Conservation (phyloP, 1,140 invertebrate genomes). For the Proctacanthus coquilletti region DNA sequence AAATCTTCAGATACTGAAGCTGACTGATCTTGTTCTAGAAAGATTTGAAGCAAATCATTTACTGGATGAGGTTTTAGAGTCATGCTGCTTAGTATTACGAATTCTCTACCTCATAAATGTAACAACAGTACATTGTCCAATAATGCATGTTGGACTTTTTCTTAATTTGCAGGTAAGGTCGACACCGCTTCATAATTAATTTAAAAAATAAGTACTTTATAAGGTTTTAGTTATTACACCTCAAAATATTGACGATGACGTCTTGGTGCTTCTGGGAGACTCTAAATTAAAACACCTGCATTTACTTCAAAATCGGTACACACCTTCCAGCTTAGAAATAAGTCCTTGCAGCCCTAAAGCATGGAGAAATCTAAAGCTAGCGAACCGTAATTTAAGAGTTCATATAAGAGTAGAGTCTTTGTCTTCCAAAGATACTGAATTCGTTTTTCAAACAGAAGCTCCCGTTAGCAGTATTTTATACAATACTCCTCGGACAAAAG, state of each 20-base stretch:
- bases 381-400: conserved; percentile 38
- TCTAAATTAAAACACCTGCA: conserved; percentile 53
- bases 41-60: conserved; percentile 48
- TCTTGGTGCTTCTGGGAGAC: conserved; percentile 50
- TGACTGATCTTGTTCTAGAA: conserved; percentile 65
- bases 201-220: conserved; percentile 13
- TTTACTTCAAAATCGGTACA: conserved; percentile 63
- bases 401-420: conserved; percentile 41
- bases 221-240: conserved; percentile 60
- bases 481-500: conserved; percentile 44
- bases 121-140: conserved; percentile 53
- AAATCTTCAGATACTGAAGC: conserved; percentile 45
- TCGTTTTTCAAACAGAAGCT: conserved; percentile 39
- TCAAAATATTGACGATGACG: conserved; percentile 65
- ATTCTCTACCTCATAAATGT: conserved; percentile 58
- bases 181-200: neutral
- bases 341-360: conserved; percentile 29
- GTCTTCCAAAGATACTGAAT: conserved; percentile 31
- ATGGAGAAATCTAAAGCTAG: conserved; percentile 37
- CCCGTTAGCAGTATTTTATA: conserved; percentile 53
- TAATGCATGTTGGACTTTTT: conserved; percentile 64
- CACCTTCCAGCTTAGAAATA: conserved; percentile 33
- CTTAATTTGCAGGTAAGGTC: conserved; percentile 47
- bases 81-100: conserved; percentile 45
- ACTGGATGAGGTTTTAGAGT: conserved; percentile 55